Evolutionary conservation across 2,888 invertebrate species (phyloP), one percentile per base, ranked within the genome.

Genomic region (Leucophenga montana): DNA sequence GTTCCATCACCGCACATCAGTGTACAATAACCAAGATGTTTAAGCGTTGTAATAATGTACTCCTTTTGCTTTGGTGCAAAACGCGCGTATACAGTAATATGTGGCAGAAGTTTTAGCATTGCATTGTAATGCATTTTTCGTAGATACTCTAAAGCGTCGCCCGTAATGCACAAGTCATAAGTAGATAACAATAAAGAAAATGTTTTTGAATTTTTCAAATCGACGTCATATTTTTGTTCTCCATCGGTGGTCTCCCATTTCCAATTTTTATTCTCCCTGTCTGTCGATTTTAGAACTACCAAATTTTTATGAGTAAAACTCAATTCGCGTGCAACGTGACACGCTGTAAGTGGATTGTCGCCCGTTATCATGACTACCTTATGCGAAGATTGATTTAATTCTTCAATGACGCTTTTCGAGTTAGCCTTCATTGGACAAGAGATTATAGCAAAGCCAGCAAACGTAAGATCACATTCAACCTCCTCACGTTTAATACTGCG

Each of bases 1-100:
- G 99, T 99, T 68, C 99, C 99, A 90, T 99, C 99, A 1, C 99
- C 99, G 86, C 99, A 99, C 99, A 99, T 99, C 2, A 99, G 90
- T 0, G 98, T 97, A 3, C 92, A 92, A 85, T 93, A 96, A 4
- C 99, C 99, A 0, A 88, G 80, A 18, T 93, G 91, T 87, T 97
- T 98, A 67, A 99, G 89, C 4, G 95, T 93, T 9, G 96, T 95
- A 56, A 99, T 94, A 1, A 99, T 95, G 85, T 93, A 94, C 89
- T 99, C 99, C 89, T 99, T 99, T 88, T 99, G 99, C 87, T 99
- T 99, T 0, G 99, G 99, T 1, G 98, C 97, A 84, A 99, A 98
- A 80, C 99, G 91, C 0, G 99, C 99, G 88, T 96, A 99, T 1
- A 99, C 95, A 67, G 94, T 94, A 11, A 99, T 92, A 83, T 95